phyloP scores from a whole-genome alignment of 2,113 vertebrate genomes.

The Mystacornis crossleyi region DNA sequence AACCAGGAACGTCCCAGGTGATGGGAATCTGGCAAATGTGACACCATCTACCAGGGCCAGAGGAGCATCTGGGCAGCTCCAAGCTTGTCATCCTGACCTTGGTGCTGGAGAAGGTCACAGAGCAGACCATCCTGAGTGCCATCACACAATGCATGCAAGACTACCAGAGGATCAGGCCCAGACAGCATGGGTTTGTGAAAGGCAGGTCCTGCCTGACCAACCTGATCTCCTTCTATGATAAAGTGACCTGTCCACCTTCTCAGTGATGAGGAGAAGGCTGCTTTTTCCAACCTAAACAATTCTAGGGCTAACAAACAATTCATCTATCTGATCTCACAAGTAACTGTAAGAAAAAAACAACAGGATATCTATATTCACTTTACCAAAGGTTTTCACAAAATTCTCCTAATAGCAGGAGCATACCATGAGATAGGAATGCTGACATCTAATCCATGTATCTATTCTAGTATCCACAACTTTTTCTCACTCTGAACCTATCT shows the following conservation, averaged over 20 bases:
- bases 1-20: fast-evolving
- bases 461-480: neutral
- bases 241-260: neutral
- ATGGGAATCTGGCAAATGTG: neutral
- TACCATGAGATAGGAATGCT: neutral
- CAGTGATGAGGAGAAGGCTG: neutral
- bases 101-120: neutral
- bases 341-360: neutral
- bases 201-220: neutral
- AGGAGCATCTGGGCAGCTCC: neutral
- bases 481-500: neutral
- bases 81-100: neutral
- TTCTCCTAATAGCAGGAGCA: neutral
- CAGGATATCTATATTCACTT: neutral
- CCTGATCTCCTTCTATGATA: neutral
- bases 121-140: neutral
- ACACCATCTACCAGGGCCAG: neutral
- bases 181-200: neutral
- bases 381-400: neutral
- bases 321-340: neutral
- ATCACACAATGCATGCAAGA: neutral
- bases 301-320: neutral
- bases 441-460: neutral
- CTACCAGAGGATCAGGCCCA: neutral
- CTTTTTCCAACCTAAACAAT: neutral